phyloP scores from a whole-genome alignment of 2,113 vertebrate species.

The Microcebus griseorufus region DNA sequence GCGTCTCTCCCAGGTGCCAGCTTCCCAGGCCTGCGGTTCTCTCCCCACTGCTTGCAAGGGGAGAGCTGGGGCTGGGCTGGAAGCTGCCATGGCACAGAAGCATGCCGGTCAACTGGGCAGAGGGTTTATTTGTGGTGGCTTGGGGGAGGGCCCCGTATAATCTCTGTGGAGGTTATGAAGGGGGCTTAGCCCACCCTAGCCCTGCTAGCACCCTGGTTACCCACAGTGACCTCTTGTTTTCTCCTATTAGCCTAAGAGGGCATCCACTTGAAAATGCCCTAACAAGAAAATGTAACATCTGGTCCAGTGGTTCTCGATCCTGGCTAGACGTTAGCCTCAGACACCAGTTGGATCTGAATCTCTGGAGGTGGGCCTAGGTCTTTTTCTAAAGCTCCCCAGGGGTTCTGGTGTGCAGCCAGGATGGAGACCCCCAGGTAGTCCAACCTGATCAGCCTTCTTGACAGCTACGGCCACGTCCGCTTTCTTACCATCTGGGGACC shows the following conservation, averaged over 20 bases:
- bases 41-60: too few species aligned
- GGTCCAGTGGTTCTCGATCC: background rate
- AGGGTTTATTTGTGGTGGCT: background rate
- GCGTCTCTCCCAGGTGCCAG: background rate
- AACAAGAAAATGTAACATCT: background rate
- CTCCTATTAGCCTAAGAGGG: background rate
- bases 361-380: background rate
- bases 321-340: background rate
- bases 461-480: accelerated
- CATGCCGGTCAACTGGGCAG: background rate
- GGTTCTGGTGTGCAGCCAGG: background rate
- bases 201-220: background rate
- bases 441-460: background rate
- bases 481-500: background rate
- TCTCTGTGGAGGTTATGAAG: background rate
- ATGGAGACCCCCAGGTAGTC: background rate
- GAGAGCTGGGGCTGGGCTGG: background rate
- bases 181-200: background rate
- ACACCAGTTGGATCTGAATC: background rate
- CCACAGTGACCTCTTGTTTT: background rate
- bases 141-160: too few species aligned
- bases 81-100: background rate
- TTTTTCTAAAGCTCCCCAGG: background rate
- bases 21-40: background rate
- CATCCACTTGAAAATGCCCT: background rate